Base-by-base conservation (phyloP, 1,140 invertebrate genomes). In the Colletes latitarsis region DNA sequence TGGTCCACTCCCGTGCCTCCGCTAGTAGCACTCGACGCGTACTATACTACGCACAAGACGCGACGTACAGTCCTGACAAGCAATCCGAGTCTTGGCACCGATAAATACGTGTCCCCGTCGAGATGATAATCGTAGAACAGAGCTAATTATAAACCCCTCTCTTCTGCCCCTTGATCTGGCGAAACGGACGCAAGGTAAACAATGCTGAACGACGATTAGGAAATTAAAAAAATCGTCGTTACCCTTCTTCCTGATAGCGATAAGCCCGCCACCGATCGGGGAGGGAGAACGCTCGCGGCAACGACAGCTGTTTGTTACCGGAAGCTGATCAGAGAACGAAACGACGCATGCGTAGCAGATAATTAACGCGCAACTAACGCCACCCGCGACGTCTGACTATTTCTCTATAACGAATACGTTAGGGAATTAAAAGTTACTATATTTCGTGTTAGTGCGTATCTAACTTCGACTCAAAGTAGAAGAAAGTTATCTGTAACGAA, bases 41-140 rank as follows among this genome's bases (percentile, higher is more conserved):
- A 89, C 86, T 90, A 86, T 87, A 89, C 88, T 90, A 86, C 89
- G 86, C 87, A 89, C 82, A 86, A 85, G 77, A 67, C 10, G 39
- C 80, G 62, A 62, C 72, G 82, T 89, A 90, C 88, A 88, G 82
- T 89, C 88, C 88, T 90, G 85, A 86, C 87, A 88, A 88, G 74
- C 73, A 87, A 71, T 77, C n/a, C 17, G 53, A 63, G 39, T 66
- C 70, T 64, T 85, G 70, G 68, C 72, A 74, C 49, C 39, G 41
- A 55, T 53, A 46, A 55, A 62, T 57, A 77, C 57, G 17, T 21
- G 52, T 53, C 78, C 41, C 21, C 55, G 43, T 15, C 55, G 46
- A n/a, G 69, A 55, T 60, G 15, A 9, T 64, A 52, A 71, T 69
- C 58, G 68, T 62, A 30, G 74, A 39, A 12, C 66, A 46, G n/a